Conservation (phyloP, 2,888 invertebrate species). For the Peribatodes rhomboidaria region DNA sequence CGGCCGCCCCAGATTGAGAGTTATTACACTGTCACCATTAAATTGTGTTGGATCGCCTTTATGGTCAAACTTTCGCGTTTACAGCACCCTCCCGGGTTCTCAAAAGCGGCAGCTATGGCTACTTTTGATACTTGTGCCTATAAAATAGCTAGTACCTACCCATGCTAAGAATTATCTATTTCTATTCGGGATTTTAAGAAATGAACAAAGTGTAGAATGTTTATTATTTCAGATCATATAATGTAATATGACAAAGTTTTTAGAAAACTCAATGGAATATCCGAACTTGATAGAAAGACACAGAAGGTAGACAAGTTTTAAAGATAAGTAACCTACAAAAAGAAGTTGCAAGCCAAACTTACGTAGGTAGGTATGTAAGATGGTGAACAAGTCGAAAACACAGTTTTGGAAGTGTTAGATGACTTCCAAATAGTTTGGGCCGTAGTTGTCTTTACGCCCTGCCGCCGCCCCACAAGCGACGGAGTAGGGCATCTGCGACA, state of each 20-base stretch:
- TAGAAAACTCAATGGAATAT: too few species aligned
- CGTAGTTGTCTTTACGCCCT: slow-evolving; percentile 49
- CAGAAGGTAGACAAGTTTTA: not conserved
- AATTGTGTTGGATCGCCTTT: not conserved
- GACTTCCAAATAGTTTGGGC: slow-evolving; percentile 56
- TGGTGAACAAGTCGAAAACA: slow-evolving; percentile 39
- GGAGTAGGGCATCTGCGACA: slow-evolving; percentile 33
- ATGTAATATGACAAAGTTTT: too few species aligned
- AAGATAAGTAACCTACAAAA: slow-evolving; percentile 6
- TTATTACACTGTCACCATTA: not conserved
- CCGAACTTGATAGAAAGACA: too few species aligned
- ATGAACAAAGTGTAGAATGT: too few species aligned
- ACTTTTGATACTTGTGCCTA: too few species aligned
- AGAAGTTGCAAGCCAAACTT: slow-evolving; percentile 7
- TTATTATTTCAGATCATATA: too few species aligned
- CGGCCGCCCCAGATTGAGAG: not conserved
- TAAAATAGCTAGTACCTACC: not conserved
- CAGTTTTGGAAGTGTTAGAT: slow-evolving; percentile 52
- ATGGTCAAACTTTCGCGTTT: not conserved
- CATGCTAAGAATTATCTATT: not conserved
- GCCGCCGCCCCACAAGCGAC: slow-evolving; percentile 28
- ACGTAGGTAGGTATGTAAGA: slow-evolving; percentile 27
- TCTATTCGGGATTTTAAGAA: too few species aligned
- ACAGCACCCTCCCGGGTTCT: not conserved
- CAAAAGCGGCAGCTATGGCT: too few species aligned